Evolutionary conservation across 2,888 invertebrate genomes (phyloP).

Genomic region (Mimumesa dahlbomi): DNA sequence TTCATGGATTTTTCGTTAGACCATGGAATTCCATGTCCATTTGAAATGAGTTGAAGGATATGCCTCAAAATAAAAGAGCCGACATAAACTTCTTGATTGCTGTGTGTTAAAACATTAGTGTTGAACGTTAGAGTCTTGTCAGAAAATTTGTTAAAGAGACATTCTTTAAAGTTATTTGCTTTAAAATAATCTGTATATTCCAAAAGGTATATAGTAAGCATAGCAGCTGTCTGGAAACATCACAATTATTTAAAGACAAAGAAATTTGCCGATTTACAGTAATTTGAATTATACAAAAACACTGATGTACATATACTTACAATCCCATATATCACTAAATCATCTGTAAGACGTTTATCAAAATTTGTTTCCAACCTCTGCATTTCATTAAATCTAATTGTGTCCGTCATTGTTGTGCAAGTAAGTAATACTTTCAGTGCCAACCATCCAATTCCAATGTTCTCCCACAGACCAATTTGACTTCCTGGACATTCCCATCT

Average conservation of each 20-base stretch:
- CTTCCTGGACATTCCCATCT: conserved; percentile 87
- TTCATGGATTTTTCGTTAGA: conserved; percentile 64
- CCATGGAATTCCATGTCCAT: conserved; percentile 86
- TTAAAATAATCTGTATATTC: conserved; percentile 85
- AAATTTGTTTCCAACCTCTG: conserved; percentile 88
- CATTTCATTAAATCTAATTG: conserved; percentile 84
- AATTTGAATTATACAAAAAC: neutral
- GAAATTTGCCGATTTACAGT: neutral
- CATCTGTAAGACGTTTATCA: conserved; percentile 84
- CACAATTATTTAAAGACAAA: neutral
- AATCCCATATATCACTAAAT: conserved; percentile 87
- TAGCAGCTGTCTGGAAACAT: conserved; percentile 84
- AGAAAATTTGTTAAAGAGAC: conserved; percentile 67
- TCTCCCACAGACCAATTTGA: conserved; percentile 84
- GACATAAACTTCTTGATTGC: conserved; percentile 80
- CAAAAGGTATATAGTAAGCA: conserved; percentile 85
- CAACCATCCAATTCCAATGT: conserved; percentile 89
- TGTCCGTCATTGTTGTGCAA: conserved; percentile 76
- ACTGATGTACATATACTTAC: conserved; percentile 80
- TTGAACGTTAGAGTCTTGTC: conserved; percentile 60
- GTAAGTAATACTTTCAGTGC: conserved; percentile 87
- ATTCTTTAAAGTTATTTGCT: conserved; percentile 78
- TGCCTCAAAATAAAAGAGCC: conserved; percentile 88
- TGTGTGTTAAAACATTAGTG: conserved; percentile 60
- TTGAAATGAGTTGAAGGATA: conserved; percentile 90